Evolutionary conservation across 1,140 invertebrate genomes (phyloP), one percentile per base, ranked within the genome.

Genomic region (Philopotamus ludificatus): DNA sequence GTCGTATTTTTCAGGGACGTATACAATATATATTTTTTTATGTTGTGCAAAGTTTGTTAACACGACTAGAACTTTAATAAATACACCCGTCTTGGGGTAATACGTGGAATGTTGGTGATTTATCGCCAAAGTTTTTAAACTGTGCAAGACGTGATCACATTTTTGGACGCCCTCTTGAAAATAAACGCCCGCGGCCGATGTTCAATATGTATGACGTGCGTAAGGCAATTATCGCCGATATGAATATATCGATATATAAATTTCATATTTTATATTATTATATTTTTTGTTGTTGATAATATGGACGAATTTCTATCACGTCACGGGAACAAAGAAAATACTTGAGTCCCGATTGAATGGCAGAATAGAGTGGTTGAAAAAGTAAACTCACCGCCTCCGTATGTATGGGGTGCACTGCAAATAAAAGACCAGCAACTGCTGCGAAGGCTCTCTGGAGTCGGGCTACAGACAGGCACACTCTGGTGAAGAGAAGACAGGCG

Each of bases 401-500:
- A 75, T 97, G 93, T 64, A 96, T 83, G 16, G 94, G 93, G 79
- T 97, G 93, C 9, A 91, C 85, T 22, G 93, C 91, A 77, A 95
- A 97, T 62, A 95, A 78, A 41, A 89, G 75, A 15, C 87, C 88
- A 1, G 87, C 86, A 16, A 87, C 77, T 1, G 85, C 84, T 2
- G 86, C 87, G 64, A 87, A 89, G 28, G 82, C 83, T 10, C 85
- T 82, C 68, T 83, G 82, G 65, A 90, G 79, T 3, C 84, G 81
- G 41, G 86, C 87, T 4, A 89, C 82, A 1, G 77, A 76, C 21
- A 84, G 81, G 66, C 87, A 89, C 21, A 90, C 82, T 63, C 84
- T 79, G 7, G 88, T 87, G 69, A 92, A 87, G 28, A 93, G 83
- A 70, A 87, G 76, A 73, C 85, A 88, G 54, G 88, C 88, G 10